Evolutionary conservation across 2,797 vertebrate genomes (phyloP).

Genomic region (Cyclura pinguis): DNA sequence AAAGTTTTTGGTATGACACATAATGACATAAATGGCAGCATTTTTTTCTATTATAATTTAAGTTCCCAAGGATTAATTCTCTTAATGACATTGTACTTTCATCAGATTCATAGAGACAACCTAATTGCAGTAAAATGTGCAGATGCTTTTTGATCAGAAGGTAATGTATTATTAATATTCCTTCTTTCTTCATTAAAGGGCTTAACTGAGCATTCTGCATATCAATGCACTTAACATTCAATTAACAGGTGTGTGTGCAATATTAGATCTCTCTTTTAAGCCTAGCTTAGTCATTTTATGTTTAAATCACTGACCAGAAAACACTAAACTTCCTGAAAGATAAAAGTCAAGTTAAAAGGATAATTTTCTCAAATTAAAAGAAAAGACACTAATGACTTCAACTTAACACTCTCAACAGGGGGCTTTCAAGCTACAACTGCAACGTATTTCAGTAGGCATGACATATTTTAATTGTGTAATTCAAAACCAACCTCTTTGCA

Average conservation of each 20-base stretch:
- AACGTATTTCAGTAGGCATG: background rate
- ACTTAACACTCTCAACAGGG: constrained; percentile 31
- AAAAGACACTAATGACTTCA: constrained; percentile 28
- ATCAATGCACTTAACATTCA: constrained; percentile 18
- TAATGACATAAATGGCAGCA: background rate
- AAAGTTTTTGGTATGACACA: background rate
- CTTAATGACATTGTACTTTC: constrained; percentile 51
- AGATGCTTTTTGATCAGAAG: constrained; percentile 39
- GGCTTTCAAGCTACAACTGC: constrained; percentile 42
- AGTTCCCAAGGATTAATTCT: constrained; percentile 40
- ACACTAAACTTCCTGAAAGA: background rate
- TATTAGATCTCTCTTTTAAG: constrained; percentile 23
- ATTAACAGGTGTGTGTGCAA: constrained; percentile 17
- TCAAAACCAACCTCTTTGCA: constrained; percentile 22
- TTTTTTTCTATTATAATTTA: background rate
- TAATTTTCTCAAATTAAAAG: constrained; percentile 48
- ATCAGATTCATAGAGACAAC: constrained; percentile 37
- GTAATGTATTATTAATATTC: constrained; percentile 45
- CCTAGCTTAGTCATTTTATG: constrained; percentile 27
- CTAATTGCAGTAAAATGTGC: constrained; percentile 46
- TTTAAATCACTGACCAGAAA: constrained; percentile 20
- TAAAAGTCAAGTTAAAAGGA: constrained; percentile 7
- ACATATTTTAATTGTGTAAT: constrained; percentile 22
- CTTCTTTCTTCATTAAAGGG: constrained; percentile 31
- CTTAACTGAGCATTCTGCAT: constrained; percentile 16